These are phyloP conservation scores for Poecile montanus DNA, from an alignment of 2,797 vertebrate species.

Conservation along the genomic window DNA sequence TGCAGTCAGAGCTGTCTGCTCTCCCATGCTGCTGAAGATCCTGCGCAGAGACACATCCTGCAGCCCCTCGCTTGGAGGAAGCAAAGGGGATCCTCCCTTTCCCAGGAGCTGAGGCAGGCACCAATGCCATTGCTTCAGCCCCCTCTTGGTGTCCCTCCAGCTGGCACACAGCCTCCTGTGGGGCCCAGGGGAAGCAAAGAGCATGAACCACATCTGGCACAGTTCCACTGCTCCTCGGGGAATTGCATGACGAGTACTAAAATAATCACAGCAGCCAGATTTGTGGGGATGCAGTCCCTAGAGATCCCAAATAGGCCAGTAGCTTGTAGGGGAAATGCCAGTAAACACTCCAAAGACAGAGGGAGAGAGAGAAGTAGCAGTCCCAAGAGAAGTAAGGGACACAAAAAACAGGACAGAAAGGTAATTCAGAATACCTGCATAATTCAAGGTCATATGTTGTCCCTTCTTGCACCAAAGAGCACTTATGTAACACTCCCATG, in stretches of 20 bases:
- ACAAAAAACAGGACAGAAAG: background rate
- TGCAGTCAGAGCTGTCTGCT: background rate
- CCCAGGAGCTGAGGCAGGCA: background rate
- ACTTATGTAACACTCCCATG: fast-evolving
- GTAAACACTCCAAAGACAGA: background rate
- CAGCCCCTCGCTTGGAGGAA: fast-evolving
- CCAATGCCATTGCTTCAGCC: background rate
- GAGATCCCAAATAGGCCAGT: background rate
- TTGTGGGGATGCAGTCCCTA: background rate
- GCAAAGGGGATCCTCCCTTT: background rate
- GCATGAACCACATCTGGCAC: background rate
- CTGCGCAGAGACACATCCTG: background rate
- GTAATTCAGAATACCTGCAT: background rate
- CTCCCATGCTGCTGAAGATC: fast-evolving
- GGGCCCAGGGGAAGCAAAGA: background rate
- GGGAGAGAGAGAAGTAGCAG: background rate
- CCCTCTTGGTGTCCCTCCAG: background rate
- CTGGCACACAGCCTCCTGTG: background rate
- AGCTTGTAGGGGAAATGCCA: background rate
- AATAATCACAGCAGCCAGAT: background rate
- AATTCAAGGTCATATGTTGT: background rate
- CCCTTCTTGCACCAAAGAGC: background rate
- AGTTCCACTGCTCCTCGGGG: background rate
- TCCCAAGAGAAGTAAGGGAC: background rate
- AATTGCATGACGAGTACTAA: fast-evolving